Conservation (phyloP, 2,888 invertebrate species). For the Rotaria magnacalcarata region DNA sequence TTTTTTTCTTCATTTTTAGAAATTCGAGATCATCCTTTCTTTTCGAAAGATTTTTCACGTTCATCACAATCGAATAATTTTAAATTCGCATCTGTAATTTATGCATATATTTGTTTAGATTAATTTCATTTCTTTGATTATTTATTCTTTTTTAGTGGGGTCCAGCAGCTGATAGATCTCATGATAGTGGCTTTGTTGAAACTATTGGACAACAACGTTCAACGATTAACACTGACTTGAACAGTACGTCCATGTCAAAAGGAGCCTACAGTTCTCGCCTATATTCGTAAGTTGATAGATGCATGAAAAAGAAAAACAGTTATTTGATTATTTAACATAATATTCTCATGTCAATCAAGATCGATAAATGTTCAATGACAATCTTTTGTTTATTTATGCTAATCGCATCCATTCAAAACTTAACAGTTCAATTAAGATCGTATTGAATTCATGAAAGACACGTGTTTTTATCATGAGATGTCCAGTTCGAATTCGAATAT, state of each 20-base stretch:
- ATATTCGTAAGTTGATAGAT: not conserved
- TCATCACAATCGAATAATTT: not conserved
- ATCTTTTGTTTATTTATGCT: too few relatives aligned
- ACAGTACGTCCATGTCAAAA: not conserved
- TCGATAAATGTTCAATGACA: too few relatives aligned
- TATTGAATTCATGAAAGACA: too few relatives aligned
- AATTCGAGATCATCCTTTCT: constrained; percentile 11
- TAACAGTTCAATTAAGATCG: too few relatives aligned
- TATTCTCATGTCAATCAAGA: not conserved
- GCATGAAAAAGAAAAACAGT: too few relatives aligned
- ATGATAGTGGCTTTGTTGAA: constrained; percentile 4
- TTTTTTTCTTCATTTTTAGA: not conserved
- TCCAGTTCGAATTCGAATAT: too few relatives aligned
- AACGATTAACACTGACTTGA: not conserved
- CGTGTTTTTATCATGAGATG: too few relatives aligned
- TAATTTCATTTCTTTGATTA: not conserved
- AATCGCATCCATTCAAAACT: too few relatives aligned
- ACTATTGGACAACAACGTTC: constrained; percentile 13
- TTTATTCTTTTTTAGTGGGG: not conserved
- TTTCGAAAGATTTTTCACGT: constrained; percentile 30
- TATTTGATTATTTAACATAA: not conserved
- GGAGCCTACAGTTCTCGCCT: not conserved
- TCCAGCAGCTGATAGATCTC: not conserved
- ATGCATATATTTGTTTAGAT: not conserved
- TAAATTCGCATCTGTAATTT: not conserved